Conservation (phyloP, 1,140 invertebrate species). For the Macrosteles quadrilineatus region DNA sequence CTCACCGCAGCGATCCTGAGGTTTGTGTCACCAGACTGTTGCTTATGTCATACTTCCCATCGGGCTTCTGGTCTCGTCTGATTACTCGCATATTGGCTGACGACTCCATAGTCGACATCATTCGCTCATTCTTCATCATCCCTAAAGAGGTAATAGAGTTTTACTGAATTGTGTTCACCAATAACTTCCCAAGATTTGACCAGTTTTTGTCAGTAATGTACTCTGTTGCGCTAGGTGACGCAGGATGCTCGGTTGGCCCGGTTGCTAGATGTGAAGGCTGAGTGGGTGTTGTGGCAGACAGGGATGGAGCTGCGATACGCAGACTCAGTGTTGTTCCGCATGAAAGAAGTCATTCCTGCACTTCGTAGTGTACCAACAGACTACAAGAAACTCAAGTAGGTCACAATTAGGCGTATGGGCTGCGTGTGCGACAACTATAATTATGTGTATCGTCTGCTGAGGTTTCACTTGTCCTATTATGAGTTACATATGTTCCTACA, state of each 20-base stretch:
- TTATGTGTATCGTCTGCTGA: too few relatives aligned
- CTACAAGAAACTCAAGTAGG: slow-evolving; percentile 50
- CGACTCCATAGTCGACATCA: slow-evolving; percentile 81
- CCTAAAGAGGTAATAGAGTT: slow-evolving; percentile 60
- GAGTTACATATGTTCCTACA: too few relatives aligned
- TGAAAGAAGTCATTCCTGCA: slow-evolving; percentile 78
- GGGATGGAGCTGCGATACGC: slow-evolving; percentile 86
- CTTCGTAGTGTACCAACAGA: slow-evolving; percentile 56
- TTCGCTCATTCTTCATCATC: slow-evolving; percentile 65
- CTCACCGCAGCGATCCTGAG: slow-evolving; percentile 56
- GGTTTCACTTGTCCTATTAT: too few relatives aligned
- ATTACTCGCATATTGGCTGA: slow-evolving; percentile 92
- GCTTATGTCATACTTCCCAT: slow-evolving; percentile 95
- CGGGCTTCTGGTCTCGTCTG: slow-evolving; percentile 96
- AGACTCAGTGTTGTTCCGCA: slow-evolving; percentile 74
- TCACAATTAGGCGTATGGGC: too few relatives aligned
- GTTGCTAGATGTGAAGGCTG: slow-evolving; percentile 69
- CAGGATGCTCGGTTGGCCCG: slow-evolving; percentile 64
- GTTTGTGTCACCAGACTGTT: slow-evolving; percentile 68
- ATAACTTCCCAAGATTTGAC: too few relatives aligned
- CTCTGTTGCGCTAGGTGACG: slow-evolving; percentile 55
- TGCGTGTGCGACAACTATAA: too few relatives aligned
- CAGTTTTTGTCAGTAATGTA: too few relatives aligned
- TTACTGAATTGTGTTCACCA: too few relatives aligned
- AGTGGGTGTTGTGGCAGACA: slow-evolving; percentile 96